phyloP scores from a whole-genome alignment of 2,888 invertebrate genomes.

The Druceiella hillmani region DNA sequence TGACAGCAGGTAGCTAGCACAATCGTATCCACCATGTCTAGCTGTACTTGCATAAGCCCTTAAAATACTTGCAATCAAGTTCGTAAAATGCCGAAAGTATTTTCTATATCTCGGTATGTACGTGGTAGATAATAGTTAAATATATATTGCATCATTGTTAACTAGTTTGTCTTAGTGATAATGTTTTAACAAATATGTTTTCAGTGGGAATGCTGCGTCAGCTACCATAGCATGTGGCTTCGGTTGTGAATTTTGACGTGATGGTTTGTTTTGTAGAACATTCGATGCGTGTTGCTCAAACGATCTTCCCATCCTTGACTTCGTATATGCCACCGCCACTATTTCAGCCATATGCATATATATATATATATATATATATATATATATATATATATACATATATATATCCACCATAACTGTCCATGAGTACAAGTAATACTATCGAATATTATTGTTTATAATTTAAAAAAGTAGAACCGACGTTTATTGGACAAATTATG shows the following conservation, averaged over 20 bases:
- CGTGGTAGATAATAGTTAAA: background rate
- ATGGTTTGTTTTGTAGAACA: background rate
- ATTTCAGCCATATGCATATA: constrained; percentile 8
- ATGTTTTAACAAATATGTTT: background rate
- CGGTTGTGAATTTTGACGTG: background rate
- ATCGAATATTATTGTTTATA: constrained; percentile 21
- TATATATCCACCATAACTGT: too few species aligned
- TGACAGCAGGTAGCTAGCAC: constrained; percentile 14
- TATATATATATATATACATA: too few species aligned
- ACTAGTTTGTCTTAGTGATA: background rate
- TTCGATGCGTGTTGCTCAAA: constrained; percentile 7
- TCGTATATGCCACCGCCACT: constrained; percentile 15
- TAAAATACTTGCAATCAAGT: constrained; percentile 14
- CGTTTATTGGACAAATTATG: constrained; percentile 15
- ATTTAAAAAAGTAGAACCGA: constrained; percentile 16
- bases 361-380: constrained; percentile 9
- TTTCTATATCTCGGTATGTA: constrained; percentile 9
- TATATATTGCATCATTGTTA: background rate
- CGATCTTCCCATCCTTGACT: constrained; percentile 10
- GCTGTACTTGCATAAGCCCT: constrained; percentile 15
- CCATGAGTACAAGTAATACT: constrained; percentile 17
- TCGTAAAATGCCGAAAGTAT: constrained; percentile 11
- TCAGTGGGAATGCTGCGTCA: background rate
- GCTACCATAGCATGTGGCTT: background rate
- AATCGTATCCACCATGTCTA: constrained; percentile 9